phyloP scores from a whole-genome alignment of 2,797 vertebrate genomes.

The Sciurus carolinensis region DNA sequence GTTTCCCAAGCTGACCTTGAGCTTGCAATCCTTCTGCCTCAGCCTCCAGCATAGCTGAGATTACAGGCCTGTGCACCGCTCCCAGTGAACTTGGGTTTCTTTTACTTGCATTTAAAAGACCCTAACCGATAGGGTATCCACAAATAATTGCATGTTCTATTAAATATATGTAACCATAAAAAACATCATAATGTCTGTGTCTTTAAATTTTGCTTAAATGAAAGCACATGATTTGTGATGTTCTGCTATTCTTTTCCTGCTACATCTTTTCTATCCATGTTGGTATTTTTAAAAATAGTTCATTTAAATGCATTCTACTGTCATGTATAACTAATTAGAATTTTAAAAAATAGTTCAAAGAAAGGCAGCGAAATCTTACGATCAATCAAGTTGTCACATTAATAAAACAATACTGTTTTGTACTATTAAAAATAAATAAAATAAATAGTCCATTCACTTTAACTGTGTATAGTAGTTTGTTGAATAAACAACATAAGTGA shows the following conservation, averaged over 20 bases:
- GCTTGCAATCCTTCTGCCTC: no score
- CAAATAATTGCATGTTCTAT: neutral
- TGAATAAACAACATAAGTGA: neutral
- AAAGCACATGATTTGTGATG: neutral
- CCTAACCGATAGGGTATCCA: neutral
- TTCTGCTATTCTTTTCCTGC: neutral
- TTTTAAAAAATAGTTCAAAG: no score
- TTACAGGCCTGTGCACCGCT: no score
- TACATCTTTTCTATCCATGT: neutral
- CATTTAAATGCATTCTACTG: no score
- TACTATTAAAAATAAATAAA: no score
- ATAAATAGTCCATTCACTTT: no score
- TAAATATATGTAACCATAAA: neutral
- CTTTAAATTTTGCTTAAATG: neutral
- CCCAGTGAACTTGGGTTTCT: neutral
- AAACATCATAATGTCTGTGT: neutral
- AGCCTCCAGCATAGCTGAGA: no score
- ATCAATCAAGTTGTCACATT: no score
- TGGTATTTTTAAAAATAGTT: neutral
- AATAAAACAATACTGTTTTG: no score
- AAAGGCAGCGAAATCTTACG: no score
- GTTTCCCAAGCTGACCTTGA: no score
- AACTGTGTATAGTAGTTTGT: neutral
- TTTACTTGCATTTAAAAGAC: slow-evolving; percentile 32
- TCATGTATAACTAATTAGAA: no score